phyloP scores from a whole-genome alignment of 2,888 invertebrate species.

The Gastracanthus pulcherrimus region DNA sequence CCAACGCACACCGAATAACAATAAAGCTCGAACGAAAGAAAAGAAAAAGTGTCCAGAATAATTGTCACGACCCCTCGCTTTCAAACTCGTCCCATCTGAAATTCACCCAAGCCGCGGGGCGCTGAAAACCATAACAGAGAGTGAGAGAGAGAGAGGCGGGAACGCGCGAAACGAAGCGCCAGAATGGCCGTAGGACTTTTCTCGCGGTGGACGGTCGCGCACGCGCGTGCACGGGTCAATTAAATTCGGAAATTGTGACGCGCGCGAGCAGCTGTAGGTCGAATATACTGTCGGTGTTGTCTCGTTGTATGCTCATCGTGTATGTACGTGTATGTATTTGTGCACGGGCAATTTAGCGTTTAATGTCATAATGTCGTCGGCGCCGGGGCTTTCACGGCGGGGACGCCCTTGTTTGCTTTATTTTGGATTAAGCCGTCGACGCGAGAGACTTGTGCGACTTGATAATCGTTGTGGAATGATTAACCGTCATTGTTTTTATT shows the following conservation, averaged over 20 bases:
- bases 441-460: slow-evolving; percentile 22
- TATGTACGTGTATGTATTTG: slow-evolving; percentile 56
- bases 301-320: no score
- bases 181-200: slow-evolving; percentile 51
- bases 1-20: no score
- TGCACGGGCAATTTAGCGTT: slow-evolving; percentile 69
- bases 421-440: slow-evolving; percentile 68
- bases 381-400: not conserved
- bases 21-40: not conserved
- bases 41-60: not conserved
- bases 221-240: slow-evolving; percentile 60
- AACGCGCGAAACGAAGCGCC: not conserved
- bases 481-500: slow-evolving; percentile 15
- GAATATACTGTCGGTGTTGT: no score
- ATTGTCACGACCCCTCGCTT: not conserved
- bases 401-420: slow-evolving; percentile 68
- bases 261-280: no score
- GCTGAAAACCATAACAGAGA: not conserved
- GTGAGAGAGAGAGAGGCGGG: not conserved
- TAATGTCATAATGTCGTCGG: slow-evolving; percentile 72
- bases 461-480: slow-evolving; percentile 39
- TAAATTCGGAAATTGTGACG: slow-evolving; percentile 66
- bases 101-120: not conserved
- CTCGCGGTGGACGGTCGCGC: slow-evolving; percentile 10
- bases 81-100: not conserved